phyloP scores from a whole-genome alignment of 1,140 invertebrate species.

The Diorhabda sublineata region DNA sequence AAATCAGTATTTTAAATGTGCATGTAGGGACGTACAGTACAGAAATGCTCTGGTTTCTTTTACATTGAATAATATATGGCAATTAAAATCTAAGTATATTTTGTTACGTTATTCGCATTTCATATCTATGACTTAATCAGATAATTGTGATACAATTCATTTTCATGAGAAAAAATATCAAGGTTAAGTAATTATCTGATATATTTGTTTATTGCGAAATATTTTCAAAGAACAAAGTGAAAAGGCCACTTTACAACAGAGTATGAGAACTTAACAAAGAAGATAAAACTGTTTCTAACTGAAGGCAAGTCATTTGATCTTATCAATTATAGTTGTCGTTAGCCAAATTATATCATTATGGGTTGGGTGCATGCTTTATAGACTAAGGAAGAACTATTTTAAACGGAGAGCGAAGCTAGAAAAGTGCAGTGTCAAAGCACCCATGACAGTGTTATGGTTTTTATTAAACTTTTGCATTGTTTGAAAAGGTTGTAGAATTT shows the following conservation, averaged over 20 bases:
- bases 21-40: background rate
- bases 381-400: no score
- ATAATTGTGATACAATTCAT: constrained; percentile 1
- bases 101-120: no score
- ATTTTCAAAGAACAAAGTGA: background rate
- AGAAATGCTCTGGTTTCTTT: background rate
- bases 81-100: no score
- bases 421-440: background rate
- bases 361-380: background rate
- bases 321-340: background rate
- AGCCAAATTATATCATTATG: background rate
- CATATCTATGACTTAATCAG: background rate
- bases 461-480: background rate
- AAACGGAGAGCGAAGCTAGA: background rate
- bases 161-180: constrained; percentile 3
- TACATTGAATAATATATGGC: no score
- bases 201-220: background rate
- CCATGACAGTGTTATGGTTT: background rate
- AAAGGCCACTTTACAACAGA: background rate
- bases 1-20: background rate
- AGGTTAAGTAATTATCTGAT: background rate
- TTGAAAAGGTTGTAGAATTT: no score
- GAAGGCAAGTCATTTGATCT: background rate
- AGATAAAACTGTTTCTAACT: background rate
- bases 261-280: background rate